A percentile compares a stretch with the other conserved stretches of the same genome.
Evolutionary conservation across 2,113 vertebrate species (phyloP).

Genomic region (Capricornis sumatraensis): DNA sequence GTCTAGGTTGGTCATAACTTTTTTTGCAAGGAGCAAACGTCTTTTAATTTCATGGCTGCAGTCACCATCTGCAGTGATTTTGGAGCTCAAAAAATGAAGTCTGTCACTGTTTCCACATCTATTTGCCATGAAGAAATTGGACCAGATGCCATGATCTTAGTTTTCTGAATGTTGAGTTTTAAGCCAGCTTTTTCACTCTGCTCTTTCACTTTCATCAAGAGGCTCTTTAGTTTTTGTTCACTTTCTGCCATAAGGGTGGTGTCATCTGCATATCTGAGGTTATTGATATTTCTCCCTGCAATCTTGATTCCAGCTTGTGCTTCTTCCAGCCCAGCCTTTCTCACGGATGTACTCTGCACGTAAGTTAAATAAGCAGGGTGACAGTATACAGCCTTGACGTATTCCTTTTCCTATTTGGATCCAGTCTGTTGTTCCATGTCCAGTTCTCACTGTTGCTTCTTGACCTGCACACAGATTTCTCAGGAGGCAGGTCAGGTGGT

Average conservation of each 20-base stretch:
- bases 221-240: not conserved
- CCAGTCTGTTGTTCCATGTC: not conserved
- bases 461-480: not conserved
- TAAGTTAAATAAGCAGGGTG: not conserved
- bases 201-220: not conserved
- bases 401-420: not conserved
- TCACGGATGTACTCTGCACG: not conserved
- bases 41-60: not conserved
- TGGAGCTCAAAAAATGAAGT: not conserved
- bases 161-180: not conserved
- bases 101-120: not conserved
- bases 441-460: not conserved
- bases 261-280: not conserved
- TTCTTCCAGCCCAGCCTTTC: not conserved
- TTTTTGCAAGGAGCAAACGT: not conserved
- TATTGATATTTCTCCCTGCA: not conserved
- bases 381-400: not conserved
- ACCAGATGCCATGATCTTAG: not conserved
- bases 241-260: not conserved
- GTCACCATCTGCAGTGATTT: not conserved
- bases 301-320: not conserved
- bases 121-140: not conserved
- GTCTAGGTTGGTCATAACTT: not conserved
- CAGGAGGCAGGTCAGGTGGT: not conserved
- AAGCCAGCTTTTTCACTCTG: not conserved